Conservation (phyloP, 2,113 vertebrate genomes). For the Stegostoma tigrinum region DNA sequence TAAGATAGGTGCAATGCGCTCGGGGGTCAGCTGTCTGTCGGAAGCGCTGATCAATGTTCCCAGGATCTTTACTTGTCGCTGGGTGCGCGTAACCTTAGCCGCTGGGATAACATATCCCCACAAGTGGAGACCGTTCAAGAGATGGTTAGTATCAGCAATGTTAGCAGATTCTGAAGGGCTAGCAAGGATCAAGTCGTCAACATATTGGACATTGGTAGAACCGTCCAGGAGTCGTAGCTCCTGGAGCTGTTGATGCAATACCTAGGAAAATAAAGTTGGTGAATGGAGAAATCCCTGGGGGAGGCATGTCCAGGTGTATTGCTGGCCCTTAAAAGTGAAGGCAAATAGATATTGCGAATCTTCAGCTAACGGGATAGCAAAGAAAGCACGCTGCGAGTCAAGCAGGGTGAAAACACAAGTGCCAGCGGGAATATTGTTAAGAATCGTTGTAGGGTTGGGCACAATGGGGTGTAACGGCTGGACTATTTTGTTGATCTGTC, state of each 20-base stretch:
- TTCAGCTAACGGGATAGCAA: neutral
- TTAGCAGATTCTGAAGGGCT: neutral
- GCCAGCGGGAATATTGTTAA: neutral
- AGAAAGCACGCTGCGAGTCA: neutral
- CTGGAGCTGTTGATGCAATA: neutral
- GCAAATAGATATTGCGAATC: neutral
- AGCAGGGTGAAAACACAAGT: neutral
- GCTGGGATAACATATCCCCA: neutral
- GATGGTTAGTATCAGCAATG: neutral
- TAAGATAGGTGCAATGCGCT: neutral
- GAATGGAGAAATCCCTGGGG: neutral
- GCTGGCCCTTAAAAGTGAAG: neutral
- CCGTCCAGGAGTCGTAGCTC: neutral
- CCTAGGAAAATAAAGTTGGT: neutral
- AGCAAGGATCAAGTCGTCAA: neutral
- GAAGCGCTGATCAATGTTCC: no score
- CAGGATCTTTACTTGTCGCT: neutral
- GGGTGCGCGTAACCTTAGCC: neutral
- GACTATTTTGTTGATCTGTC: neutral
- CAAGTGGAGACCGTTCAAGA: neutral
- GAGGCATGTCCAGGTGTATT: neutral
- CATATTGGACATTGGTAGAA: neutral
- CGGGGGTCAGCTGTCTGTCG: no score
- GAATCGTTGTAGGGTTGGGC: neutral
- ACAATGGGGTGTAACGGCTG: neutral